These are phyloP conservation scores for Brenthis ino DNA, from an alignment of 2,888 invertebrate species.

Conservation along the genomic window DNA sequence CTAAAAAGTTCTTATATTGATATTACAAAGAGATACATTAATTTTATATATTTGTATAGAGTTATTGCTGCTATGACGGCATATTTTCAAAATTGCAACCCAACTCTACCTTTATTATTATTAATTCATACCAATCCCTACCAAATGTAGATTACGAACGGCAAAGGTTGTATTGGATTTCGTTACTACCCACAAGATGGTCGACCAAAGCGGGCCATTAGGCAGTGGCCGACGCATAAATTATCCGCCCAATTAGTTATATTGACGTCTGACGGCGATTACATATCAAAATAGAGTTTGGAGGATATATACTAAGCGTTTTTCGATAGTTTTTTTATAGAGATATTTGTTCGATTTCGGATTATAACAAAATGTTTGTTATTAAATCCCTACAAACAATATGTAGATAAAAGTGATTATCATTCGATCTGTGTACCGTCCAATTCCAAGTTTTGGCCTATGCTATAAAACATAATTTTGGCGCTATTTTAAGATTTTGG, in stretches of 20 bases:
- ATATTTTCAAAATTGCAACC: too few relatives aligned
- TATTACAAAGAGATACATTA: too few relatives aligned
- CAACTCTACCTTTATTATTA: neutral
- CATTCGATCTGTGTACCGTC: too few relatives aligned
- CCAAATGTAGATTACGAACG: constrained; percentile 18
- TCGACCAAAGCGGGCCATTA: constrained; percentile 60
- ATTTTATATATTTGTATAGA: too few relatives aligned
- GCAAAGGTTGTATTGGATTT: constrained; percentile 33
- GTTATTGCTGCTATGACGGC: too few relatives aligned
- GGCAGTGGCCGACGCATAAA: constrained; percentile 68
- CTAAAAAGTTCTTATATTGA: too few relatives aligned
- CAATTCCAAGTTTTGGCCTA: too few relatives aligned
- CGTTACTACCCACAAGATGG: constrained; percentile 44
- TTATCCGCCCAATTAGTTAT: constrained; percentile 75
- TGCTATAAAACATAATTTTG: too few relatives aligned
- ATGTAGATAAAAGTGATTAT: neutral
- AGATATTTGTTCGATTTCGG: neutral
- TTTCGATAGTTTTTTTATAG: neutral
- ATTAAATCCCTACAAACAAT: neutral
- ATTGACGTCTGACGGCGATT: constrained; percentile 68
- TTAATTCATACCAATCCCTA: constrained; percentile 1
- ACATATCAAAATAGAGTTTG: constrained; percentile 48
- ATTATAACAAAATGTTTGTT: neutral
- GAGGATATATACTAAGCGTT: neutral
- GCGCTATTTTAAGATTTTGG: too few relatives aligned